These are phyloP conservation scores for Cetoscarus ocellatus DNA, from an alignment of 2,797 vertebrate species.

Conservation along the genomic window DNA sequence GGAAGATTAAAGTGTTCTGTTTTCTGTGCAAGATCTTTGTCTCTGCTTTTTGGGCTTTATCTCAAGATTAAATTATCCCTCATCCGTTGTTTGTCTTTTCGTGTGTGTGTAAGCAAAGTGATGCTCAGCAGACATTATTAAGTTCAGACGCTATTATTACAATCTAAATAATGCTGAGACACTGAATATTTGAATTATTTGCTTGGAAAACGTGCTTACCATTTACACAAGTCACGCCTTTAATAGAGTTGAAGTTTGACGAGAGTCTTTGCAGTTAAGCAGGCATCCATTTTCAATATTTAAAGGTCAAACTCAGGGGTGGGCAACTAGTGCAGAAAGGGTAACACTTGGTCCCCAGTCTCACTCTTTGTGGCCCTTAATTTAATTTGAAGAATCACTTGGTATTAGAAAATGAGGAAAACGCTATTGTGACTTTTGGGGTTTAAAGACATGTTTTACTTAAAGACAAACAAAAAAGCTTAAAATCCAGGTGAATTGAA, in stretches of 20 bases:
- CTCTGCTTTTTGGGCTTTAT: slow-evolving; percentile 76
- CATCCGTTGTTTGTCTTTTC: slow-evolving; percentile 63
- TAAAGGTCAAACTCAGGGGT: no score
- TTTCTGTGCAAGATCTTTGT: slow-evolving; percentile 78
- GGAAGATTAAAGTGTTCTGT: slow-evolving; percentile 80
- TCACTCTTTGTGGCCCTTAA: no score
- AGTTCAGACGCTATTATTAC: slow-evolving; percentile 54
- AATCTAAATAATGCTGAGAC: slow-evolving; percentile 37
- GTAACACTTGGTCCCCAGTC: no score
- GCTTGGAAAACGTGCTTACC: slow-evolving; percentile 29
- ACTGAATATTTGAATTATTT: slow-evolving; percentile 13
- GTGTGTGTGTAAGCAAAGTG: slow-evolving; percentile 60
- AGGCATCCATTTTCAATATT: no score
- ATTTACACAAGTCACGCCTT: slow-evolving; percentile 1
- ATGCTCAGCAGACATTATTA: slow-evolving; percentile 62
- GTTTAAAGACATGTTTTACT: no score
- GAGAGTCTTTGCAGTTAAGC: neutral
- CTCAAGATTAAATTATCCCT: slow-evolving; percentile 74
- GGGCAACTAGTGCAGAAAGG: no score
- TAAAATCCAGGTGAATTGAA: no score
- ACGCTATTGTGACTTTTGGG: no score
- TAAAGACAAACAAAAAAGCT: no score
- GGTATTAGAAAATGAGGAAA: no score
- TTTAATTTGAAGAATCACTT: no score
- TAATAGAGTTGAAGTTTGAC: neutral